Percentiles rank a stretch among this genome's conserved stretches.
These are phyloP conservation scores for Ataeniobius toweri DNA, from an alignment of 2,797 vertebrate genomes.

Conservation along the genomic window DNA sequence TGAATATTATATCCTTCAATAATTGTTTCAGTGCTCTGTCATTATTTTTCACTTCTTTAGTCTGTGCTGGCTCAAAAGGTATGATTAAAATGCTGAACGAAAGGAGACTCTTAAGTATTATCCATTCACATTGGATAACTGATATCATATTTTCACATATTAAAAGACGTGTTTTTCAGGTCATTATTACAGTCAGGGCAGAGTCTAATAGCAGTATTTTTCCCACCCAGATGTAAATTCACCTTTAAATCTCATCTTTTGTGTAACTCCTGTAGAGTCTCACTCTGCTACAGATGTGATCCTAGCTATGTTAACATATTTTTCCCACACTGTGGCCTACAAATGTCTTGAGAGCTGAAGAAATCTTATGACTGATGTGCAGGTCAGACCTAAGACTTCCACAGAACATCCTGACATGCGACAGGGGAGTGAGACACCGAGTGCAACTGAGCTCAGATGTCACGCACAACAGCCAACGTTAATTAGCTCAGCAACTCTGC, in stretches of 20 bases:
- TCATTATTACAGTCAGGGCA: not conserved
- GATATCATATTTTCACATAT: not conserved
- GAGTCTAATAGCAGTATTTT: not conserved
- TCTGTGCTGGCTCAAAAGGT: conserved; percentile 21
- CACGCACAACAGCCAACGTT: conserved; percentile 66
- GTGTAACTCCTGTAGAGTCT: conserved; percentile 27
- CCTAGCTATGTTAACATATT: conserved; percentile 34
- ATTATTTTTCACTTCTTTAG: conserved; percentile 19
- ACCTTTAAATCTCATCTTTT: conserved; percentile 17
- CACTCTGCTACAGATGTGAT: conserved; percentile 19
- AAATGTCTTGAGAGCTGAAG: conserved; percentile 32
- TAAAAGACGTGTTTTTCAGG: not conserved
- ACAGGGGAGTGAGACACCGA: conserved; percentile 41
- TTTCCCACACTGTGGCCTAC: conserved; percentile 30
- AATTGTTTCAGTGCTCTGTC: conserved; percentile 16
- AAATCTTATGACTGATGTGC: conserved; percentile 10
- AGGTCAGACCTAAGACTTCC: conserved; percentile 33
- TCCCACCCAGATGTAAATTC: not conserved
- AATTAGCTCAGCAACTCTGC: conserved; percentile 80
- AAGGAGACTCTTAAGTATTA: conserved; percentile 30
- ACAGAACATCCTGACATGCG: conserved; percentile 38
- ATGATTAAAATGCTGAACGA: conserved; percentile 39
- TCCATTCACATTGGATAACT: not conserved
- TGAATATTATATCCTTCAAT: conserved; percentile 10
- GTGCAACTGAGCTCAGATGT: conserved; percentile 63